phyloP scores from a whole-genome alignment of 1,140 invertebrate genomes.

The Caenorhabditis elegans region DNA sequence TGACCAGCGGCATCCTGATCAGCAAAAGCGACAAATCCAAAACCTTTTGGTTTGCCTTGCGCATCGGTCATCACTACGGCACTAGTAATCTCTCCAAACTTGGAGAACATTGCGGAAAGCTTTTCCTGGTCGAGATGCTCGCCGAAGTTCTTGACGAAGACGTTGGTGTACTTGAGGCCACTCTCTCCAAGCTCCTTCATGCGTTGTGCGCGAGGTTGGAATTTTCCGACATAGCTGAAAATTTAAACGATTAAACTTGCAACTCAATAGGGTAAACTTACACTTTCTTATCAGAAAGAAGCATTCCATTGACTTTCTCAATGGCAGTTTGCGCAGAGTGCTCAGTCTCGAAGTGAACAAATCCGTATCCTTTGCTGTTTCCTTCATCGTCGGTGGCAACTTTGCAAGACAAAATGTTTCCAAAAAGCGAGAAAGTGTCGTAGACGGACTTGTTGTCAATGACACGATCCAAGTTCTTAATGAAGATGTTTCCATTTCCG shows the following conservation, averaged over 20 bases:
- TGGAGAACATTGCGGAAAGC: constrained; percentile 87
- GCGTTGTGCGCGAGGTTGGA: constrained; percentile 93
- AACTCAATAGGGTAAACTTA: constrained; percentile 68
- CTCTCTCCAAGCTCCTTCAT: constrained; percentile 96
- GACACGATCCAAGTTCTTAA: constrained; percentile 71
- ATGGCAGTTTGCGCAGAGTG: constrained; percentile 96
- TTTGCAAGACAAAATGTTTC: constrained; percentile 82
- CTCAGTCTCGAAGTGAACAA: constrained; percentile 99
- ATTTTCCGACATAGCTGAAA: constrained; percentile 83
- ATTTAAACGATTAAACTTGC: constrained; percentile 73
- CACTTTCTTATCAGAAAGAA: constrained; percentile 86
- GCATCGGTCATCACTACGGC: constrained; percentile 83
- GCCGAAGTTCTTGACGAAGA: constrained; percentile 97
- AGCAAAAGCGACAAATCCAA: constrained; percentile 98
- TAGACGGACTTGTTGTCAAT: constrained; percentile 99
- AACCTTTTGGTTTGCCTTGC: constrained; percentile 90
- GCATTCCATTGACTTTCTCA: constrained; percentile 91
- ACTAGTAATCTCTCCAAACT: constrained; percentile 86
- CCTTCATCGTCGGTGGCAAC: constrained; percentile 91
- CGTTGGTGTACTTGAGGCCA: constrained; percentile 95
- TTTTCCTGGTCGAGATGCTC: constrained; percentile 93
- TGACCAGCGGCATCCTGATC: constrained; percentile 90
- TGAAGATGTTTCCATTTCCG: constrained; percentile 98
- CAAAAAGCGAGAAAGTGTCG: constrained; percentile 84
- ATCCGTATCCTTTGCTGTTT: constrained; percentile 94